A percentile compares a stretch with the other conserved stretches of the same genome.
phyloP scores from a whole-genome alignment of 2,888 invertebrate species.

The Microctonus hyperodae region DNA sequence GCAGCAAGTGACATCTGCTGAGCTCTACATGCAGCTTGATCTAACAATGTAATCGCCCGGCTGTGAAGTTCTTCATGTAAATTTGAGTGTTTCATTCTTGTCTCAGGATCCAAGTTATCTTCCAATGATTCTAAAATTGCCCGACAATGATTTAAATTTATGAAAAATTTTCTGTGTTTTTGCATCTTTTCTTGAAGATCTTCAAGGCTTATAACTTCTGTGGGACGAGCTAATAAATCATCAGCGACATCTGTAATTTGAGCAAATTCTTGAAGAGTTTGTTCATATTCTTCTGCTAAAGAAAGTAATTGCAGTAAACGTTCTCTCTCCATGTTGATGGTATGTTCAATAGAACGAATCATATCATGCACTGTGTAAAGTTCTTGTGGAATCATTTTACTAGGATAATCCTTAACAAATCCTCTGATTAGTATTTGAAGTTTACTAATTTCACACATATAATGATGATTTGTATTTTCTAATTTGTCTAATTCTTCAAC shows the following conservation, averaged over 20 bases:
- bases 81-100: constrained; percentile 74
- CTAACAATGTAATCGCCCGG: constrained; percentile 77
- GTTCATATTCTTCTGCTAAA: constrained; percentile 86
- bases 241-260: constrained; percentile 87
- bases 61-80: constrained; percentile 81
- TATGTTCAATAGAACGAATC: constrained; percentile 74
- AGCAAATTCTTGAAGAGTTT: constrained; percentile 84
- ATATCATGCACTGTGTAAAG: constrained; percentile 73
- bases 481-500: constrained; percentile 75
- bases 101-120: constrained; percentile 82
- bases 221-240: constrained; percentile 78
- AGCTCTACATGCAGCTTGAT: constrained; percentile 81
- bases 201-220: constrained; percentile 77
- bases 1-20: constrained; percentile 87
- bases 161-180: constrained; percentile 88
- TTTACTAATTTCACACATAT: constrained; percentile 69
- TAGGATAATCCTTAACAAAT: constrained; percentile 74
- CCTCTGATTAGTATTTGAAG: constrained; percentile 71
- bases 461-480: constrained; percentile 72
- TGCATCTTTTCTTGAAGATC: constrained; percentile 90
- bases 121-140: constrained; percentile 87
- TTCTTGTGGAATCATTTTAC: constrained; percentile 73
- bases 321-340: constrained; percentile 76
- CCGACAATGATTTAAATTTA: constrained; percentile 85
- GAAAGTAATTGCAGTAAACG: constrained; percentile 77